Evolutionary conservation across 1,140 invertebrate species (phyloP), one percentile per base, ranked within the genome.

Genomic region (Neodiprion fabricii): DNA sequence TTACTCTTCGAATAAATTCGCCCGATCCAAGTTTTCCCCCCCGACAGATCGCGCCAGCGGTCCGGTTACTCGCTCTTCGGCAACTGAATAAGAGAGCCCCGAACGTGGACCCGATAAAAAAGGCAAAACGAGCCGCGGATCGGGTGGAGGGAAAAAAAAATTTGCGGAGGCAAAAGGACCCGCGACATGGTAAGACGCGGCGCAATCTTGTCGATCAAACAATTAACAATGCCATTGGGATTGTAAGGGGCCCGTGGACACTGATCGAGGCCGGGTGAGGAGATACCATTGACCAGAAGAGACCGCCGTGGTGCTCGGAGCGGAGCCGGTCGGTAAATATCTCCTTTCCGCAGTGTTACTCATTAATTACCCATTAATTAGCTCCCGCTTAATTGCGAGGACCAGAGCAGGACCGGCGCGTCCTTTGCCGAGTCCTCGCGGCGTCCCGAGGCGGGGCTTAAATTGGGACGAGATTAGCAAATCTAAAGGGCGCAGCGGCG

Each of bases 161-260:
- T 40, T 40, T 2, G 28, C 28, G 28, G 68, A 17, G 75, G 83
- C 81, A 81, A 83, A 81, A 81, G 82, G 83, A 83, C 78, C 81
- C 79, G 79, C 83, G 81, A 83, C 83, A 87, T 87, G 86, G 86
- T 86, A 40, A 84, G 85, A 88, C 83, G 85, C 84, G 80, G 80
- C 79, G 83, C 87, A 87, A 88, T 88, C 86, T 88, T 88, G 86
- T 88, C 85, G 86, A 88, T 88, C 87, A 87, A 87, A 88, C 85
- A 87, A 88, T 88, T 88, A 88, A 87, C 85, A 87, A 87, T 86
- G 83, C 85, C 83, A 81, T 77, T 79, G 81, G 67, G 67, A 47
- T 69, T 69, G 67, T 12, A 21, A 21, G 67, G 40, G 40, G 67
- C 14, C 17, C 10, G 53, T 61, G 53, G 79, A 81, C 77, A 75